phyloP scores from a whole-genome alignment of 2,113 vertebrate species.

The Alethe castanea region DNA sequence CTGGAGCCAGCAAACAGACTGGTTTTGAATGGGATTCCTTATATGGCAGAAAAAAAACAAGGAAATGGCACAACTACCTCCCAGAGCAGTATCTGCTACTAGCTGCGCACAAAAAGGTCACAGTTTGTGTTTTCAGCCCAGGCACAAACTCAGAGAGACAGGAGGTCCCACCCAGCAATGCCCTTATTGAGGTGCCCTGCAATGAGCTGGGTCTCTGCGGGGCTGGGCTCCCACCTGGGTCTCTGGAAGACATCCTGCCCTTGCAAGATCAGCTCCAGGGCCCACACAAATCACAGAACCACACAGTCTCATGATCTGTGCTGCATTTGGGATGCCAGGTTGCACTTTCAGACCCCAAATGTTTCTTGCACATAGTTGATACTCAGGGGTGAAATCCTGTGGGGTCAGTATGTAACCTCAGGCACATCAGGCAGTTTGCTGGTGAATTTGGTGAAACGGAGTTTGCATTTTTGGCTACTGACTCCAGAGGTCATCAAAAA shows the following conservation, averaged over 20 bases:
- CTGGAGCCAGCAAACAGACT: neutral
- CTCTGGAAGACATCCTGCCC: fast-evolving
- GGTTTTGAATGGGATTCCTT: neutral
- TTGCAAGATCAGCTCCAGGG: neutral
- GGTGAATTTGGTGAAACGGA: neutral
- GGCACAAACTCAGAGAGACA: neutral
- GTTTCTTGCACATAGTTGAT: neutral
- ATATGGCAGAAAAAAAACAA: neutral
- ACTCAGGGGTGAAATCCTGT: neutral
- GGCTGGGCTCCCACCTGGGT: neutral
- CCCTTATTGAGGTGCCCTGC: neutral
- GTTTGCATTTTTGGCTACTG: neutral
- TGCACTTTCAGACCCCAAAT: neutral
- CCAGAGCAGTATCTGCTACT: neutral
- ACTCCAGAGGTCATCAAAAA: neutral
- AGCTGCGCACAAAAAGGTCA: neutral
- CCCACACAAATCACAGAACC: neutral
- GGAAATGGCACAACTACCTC: neutral
- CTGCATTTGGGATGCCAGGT: neutral
- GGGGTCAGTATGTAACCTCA: neutral
- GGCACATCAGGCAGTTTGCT: neutral
- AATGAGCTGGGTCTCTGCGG: neutral
- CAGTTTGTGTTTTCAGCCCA: neutral
- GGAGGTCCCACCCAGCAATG: neutral
- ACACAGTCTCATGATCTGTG: neutral